Evolutionary conservation across 2,888 invertebrate species (phyloP), one percentile per base, ranked within the genome.

Genomic region (Drosophila basisetae): DNA sequence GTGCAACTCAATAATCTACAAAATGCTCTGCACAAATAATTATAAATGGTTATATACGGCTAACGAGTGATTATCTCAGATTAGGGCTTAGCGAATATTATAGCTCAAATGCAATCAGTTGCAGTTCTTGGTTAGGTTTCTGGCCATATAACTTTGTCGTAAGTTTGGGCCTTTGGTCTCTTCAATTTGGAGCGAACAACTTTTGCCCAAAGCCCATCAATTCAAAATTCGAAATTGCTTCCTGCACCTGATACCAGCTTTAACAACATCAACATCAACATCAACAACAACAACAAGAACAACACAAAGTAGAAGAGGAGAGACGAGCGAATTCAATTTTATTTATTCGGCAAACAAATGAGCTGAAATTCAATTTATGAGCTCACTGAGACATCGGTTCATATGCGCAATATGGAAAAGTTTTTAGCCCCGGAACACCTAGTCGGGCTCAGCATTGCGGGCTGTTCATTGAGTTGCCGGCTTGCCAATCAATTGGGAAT

Each of bases 401-500:
- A 66, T 64, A 75, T 76, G 61, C 47, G 74, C 79, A 78, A 78
- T 76, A 78, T 78, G 68, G 22, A 31, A 68, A 60, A 63, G 28
- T 47, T 68, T 62, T 28, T 10, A 25, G 35, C 43, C 28, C 50
- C 22, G 31, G 9, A 62, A 31, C 47, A 54, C 49, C 60, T 52
- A 30, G 22, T 33, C 33, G 28, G 11, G 4, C 58, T 52, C 63
- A 64, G 72, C 70, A 70, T 73, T 82, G 47, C 67, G 66, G 70
- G 47, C 65, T 64, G 69, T 72, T 66, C 76, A 72, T 61, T 83
- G 77, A 64, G 61, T 62, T 84, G 82, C 67, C 43, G 49, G 28
- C 33, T 18, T 18, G 43, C 25, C 65, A 74, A 73, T 83, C 86
- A 80, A 83, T 80, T 68, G 86, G 73, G 70, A 80, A 83, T 76